Conservation (phyloP, 2,888 invertebrate genomes). For the Cataglyphis rosenhaueri region DNA sequence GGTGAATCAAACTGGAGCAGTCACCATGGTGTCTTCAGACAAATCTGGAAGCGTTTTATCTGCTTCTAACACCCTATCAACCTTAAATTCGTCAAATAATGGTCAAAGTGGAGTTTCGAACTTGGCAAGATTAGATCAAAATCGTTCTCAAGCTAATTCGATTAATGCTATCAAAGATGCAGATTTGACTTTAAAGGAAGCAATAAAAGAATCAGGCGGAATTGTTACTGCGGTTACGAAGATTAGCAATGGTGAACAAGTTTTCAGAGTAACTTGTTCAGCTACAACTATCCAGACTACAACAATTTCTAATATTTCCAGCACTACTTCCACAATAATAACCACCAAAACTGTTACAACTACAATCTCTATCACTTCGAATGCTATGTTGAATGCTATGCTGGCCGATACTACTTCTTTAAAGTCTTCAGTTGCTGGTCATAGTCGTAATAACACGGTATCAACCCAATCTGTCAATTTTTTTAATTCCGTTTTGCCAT, state of each 20-base stretch:
- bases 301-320: slow-evolving; percentile 66
- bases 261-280: slow-evolving; percentile 22
- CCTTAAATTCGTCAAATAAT: slow-evolving; percentile 72
- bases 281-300: slow-evolving; percentile 69
- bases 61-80: slow-evolving; percentile 78
- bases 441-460: slow-evolving; percentile 74
- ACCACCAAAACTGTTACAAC: slow-evolving; percentile 70
- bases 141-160: slow-evolving; percentile 55
- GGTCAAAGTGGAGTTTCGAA: slow-evolving; percentile 50
- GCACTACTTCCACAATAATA: slow-evolving; percentile 65
- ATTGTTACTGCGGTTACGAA: slow-evolving; percentile 28
- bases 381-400: slow-evolving; percentile 84
- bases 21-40: slow-evolving; percentile 86
- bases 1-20: slow-evolving; percentile 85
- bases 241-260: slow-evolving; percentile 8
- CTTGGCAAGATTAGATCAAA: slow-evolving; percentile 41
- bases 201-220: slow-evolving; percentile 20
- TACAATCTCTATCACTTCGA: slow-evolving; percentile 82
- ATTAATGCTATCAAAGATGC: slow-evolving; percentile 2
- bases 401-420: slow-evolving; percentile 81
- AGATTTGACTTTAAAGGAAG: slow-evolving; percentile 17
- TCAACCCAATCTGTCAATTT: slow-evolving; percentile 81
- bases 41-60: slow-evolving; percentile 83
- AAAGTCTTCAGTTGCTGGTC: slow-evolving; percentile 80
- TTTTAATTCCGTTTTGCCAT: slow-evolving; percentile 80